A percentile compares a stretch with the other conserved stretches of the same genome.
Evolutionary conservation across 2,797 vertebrate species (phyloP).

Genomic region (Staurois parvus): DNA sequence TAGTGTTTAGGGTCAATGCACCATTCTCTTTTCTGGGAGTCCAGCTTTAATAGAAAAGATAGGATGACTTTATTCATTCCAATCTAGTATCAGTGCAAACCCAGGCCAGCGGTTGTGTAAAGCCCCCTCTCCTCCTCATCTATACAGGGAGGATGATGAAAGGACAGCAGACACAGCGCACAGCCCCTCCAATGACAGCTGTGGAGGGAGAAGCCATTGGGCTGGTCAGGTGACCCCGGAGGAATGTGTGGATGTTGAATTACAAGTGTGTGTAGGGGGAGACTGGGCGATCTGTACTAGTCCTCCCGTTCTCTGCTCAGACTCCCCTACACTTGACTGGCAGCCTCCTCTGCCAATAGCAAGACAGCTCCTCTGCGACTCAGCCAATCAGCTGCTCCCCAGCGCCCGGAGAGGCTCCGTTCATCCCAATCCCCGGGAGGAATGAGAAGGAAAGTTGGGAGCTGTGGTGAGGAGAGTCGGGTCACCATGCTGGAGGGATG

Average conservation of each 20-base stretch:
- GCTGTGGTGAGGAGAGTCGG: background rate
- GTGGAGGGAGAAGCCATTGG: constrained; percentile 10
- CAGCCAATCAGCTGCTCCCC: constrained; percentile 23
- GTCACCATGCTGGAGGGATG: background rate
- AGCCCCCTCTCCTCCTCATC: too few species aligned
- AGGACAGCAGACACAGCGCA: too few species aligned
- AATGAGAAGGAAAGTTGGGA: constrained; percentile 25
- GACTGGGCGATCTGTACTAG: constrained; percentile 2
- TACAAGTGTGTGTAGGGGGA: constrained; percentile 13
- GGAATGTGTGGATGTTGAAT: constrained; percentile 53
- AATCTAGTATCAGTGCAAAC: too few species aligned
- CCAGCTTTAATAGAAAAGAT: too few species aligned
- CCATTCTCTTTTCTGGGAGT: too few species aligned
- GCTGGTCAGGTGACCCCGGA: constrained; percentile 52
- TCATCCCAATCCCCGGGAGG: constrained; percentile 34
- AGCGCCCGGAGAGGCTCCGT: background rate
- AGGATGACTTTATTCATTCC: too few species aligned
- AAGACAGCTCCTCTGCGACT: background rate
- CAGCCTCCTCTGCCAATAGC: constrained; percentile 19
- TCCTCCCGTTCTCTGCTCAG: background rate
- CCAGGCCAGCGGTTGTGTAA: too few species aligned
- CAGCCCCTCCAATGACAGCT: constrained; percentile 26
- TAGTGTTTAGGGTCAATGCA: too few species aligned
- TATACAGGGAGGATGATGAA: too few species aligned
- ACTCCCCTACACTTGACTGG: constrained; percentile 1